Base-by-base conservation (phyloP, 2,888 invertebrate species). In the Lissocephala sabroskyi region DNA sequence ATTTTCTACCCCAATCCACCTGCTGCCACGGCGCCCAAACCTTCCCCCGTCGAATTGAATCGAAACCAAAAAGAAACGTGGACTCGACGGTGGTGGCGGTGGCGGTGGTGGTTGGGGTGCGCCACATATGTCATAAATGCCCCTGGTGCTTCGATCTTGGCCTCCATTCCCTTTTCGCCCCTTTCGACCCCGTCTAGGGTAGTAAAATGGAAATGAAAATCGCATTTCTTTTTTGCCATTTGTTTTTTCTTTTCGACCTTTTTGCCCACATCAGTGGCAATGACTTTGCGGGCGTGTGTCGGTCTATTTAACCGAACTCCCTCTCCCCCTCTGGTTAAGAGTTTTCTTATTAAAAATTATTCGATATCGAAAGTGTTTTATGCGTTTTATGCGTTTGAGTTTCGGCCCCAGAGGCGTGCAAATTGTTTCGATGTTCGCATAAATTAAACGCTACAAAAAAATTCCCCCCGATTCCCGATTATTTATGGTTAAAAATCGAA, bases 111-210 rank as follows among this genome's bases (percentile, higher is more conserved):
- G 14, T 14, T 23, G 40, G 30, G 6, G 11, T 33, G 5, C 11
- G 30, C 41, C 56, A 46, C 66, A 67, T 67, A 67, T 73, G 68
- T 73, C 73, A 67, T 67, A 67, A 67, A 68, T 64, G 66, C 59
- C 50, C 14, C 39, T 36, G 44, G 37, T 44, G n/a, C n/a, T 30
- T 35, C 29, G 56, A 41, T 39, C 32, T 45, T 35, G 33, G 49
- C n/a, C 23, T 42, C 23, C 35, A 18, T 30, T 9, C 32, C 30
- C 6, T 11, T 1, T 10, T 33, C 26, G 35, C 32, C 1, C 18
- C 19, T 28, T 52, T 43, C 35, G 36, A 54, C 23, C 23, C 23
- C 3, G 7, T 3, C 23, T 10, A 59, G 73, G 65, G 65, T 58
- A 60, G 60, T 46, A 58, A 63, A 59, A 63, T 29, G 41, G 50